Percentiles rank a stretch among this genome's conserved stretches.
Evolutionary conservation across 2,113 vertebrate species (phyloP).

Genomic region (Crocuta crocuta): DNA sequence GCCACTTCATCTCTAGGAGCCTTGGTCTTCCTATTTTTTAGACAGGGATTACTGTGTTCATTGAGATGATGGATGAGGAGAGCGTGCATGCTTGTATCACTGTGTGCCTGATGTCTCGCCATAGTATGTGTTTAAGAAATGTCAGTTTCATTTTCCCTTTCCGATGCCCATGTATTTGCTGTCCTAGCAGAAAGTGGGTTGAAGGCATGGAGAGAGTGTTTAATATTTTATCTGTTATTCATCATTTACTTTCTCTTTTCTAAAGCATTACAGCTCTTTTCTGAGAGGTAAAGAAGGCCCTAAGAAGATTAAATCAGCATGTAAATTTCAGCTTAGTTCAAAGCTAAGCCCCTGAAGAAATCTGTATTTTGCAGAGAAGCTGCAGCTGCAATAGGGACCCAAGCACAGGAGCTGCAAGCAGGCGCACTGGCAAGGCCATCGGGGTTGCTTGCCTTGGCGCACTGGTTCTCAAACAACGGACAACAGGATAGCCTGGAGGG

Average conservation of each 20-base stretch:
- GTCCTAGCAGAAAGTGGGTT: neutral
- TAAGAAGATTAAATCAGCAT: conserved; percentile 74
- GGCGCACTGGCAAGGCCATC: rapidly evolving
- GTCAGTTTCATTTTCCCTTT: neutral
- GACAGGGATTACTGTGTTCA: neutral
- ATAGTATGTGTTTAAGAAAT: neutral
- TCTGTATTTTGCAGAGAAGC: conserved; percentile 67
- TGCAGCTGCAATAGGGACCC: neutral
- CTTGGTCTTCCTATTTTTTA: neutral
- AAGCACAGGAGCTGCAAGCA: rapidly evolving
- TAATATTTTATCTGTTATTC: conserved; percentile 55
- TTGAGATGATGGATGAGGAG: neutral
- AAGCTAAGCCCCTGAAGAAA: conserved; percentile 62
- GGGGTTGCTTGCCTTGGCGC: neutral
- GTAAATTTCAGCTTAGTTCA: conserved; percentile 68
- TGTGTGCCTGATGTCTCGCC: neutral
- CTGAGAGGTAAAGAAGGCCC: conserved; percentile 61
- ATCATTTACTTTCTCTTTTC: conserved; percentile 44
- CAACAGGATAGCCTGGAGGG: neutral
- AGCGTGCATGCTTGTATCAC: neutral
- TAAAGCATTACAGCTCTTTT: conserved; percentile 46
- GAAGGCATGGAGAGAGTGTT: conserved; percentile 38
- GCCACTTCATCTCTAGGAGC: neutral
- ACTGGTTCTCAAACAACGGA: neutral
- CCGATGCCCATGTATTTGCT: neutral